Evolutionary conservation across 2,888 invertebrate species (phyloP).

Genomic region (Cosmia trapezina): DNA sequence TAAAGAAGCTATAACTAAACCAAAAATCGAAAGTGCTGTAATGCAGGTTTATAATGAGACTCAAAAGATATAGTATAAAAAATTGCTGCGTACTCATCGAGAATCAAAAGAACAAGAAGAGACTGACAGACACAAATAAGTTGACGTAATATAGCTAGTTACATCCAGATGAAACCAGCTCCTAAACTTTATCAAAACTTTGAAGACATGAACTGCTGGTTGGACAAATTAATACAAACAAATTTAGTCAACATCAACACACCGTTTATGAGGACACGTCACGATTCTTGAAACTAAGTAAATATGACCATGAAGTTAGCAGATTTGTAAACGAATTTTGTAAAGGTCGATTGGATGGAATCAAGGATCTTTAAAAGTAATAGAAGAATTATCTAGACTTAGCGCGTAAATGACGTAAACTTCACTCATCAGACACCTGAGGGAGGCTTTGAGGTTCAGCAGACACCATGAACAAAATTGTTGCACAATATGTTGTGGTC

Average conservation of each 20-base stretch:
- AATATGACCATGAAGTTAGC: slow-evolving; percentile 35
- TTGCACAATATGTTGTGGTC: no score
- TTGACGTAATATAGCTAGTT: neutral
- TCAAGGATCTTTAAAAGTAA: slow-evolving; percentile 22
- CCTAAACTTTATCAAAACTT: neutral
- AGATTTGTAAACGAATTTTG: slow-evolving; percentile 20
- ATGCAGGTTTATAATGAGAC: neutral
- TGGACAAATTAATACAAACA: slow-evolving; percentile 26
- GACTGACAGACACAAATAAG: neutral
- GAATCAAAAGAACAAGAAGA: neutral
- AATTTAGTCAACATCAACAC: slow-evolving; percentile 36
- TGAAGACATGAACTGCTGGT: slow-evolving; percentile 19
- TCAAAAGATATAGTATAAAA: neutral
- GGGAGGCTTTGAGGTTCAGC: no score
- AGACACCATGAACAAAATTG: no score
- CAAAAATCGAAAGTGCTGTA: neutral
- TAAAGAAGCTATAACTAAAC: neutral
- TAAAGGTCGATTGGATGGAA: neutral
- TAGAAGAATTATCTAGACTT: neutral
- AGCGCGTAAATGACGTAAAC: neutral
- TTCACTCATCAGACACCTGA: no score
- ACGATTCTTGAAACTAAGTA: slow-evolving; percentile 31
- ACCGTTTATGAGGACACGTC: slow-evolving; percentile 17
- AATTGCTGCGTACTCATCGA: neutral
- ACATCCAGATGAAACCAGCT: slow-evolving; percentile 2